phyloP scores from a whole-genome alignment of 2,888 invertebrate species.

The Drosophila phalerata region DNA sequence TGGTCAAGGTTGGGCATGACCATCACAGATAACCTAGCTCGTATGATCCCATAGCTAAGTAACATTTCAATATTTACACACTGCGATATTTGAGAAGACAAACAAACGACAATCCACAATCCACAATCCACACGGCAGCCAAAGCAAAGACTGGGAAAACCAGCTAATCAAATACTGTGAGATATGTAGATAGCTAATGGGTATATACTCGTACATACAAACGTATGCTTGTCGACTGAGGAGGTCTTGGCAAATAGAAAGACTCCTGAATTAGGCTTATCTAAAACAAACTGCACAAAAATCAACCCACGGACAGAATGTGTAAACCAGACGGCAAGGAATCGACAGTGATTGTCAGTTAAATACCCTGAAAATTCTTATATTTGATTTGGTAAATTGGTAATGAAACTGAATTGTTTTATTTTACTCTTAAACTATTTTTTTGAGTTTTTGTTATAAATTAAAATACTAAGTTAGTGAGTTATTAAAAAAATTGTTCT shows the following conservation, averaged over 20 bases:
- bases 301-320: background rate
- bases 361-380: background rate
- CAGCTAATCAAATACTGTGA: slow-evolving; percentile 54
- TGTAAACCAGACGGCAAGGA: background rate
- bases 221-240: slow-evolving; percentile 11
- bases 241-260: slow-evolving; percentile 53
- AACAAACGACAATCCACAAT: slow-evolving; percentile 48
- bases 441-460: too few relatives aligned
- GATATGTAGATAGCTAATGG: slow-evolving; percentile 46
- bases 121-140: slow-evolving; percentile 41
- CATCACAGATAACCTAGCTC: slow-evolving; percentile 27
- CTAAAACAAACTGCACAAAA: slow-evolving; percentile 44
- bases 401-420: background rate
- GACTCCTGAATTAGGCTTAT: slow-evolving; percentile 56
- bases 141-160: slow-evolving; percentile 54
- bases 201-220: background rate
- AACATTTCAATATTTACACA: slow-evolving; percentile 63
- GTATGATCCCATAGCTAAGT: slow-evolving; percentile 34
- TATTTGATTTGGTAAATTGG: background rate
- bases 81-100: slow-evolving; percentile 68
- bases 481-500: too few relatives aligned
- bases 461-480: too few relatives aligned
- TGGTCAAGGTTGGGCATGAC: slow-evolving; percentile 70
- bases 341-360: background rate
- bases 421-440: too few relatives aligned